Conservation (phyloP, 1,140 invertebrate species). For the Leptinotarsa undecemlineata region DNA sequence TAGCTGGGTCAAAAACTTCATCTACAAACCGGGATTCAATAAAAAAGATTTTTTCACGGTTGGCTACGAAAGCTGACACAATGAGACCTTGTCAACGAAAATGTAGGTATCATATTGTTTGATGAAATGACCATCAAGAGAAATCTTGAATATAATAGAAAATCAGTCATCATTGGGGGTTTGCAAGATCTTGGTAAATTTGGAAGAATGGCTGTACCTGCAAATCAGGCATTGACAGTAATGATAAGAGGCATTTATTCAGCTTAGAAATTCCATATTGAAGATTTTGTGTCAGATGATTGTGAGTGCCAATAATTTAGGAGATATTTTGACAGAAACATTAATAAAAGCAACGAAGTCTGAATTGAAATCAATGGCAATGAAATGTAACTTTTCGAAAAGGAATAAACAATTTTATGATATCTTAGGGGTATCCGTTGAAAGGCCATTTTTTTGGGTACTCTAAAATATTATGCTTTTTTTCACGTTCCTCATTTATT, state of each 20-base stretch:
- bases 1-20: neutral
- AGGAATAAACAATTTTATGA: no score
- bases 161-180: neutral
- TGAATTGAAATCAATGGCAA: no score
- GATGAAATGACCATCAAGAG: no score
- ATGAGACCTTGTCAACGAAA: no score
- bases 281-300: neutral
- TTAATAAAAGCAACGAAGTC: no score
- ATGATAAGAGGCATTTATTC: conserved; percentile 8
- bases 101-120: no score
- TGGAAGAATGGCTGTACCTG: conserved; percentile 2
- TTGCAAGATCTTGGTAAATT: neutral
- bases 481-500: neutral
- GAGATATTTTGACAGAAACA: no score
- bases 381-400: no score
- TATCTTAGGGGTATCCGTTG: neutral
- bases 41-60: neutral
- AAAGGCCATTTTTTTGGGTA: neutral
- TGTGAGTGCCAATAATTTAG: neutral
- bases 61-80: neutral
- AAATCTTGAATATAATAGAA: neutral
- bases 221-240: conserved; percentile 8
- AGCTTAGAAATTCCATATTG: neutral
- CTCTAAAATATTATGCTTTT: neutral
- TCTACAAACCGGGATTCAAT: conserved; percentile 8